Evolutionary conservation across 2,797 vertebrate species (phyloP).

Genomic region (Chelmon rostratus): DNA sequence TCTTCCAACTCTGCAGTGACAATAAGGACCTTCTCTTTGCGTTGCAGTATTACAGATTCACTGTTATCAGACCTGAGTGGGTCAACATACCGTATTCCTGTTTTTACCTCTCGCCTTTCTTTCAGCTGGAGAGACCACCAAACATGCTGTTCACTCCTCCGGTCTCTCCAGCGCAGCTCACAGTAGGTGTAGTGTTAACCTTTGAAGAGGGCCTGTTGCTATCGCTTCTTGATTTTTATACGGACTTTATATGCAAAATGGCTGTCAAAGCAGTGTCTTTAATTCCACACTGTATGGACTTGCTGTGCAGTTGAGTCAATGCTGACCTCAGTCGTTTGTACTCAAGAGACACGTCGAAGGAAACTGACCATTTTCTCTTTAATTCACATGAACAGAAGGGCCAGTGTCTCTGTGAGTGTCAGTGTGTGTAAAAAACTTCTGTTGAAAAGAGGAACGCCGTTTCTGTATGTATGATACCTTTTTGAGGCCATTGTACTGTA

Average conservation of each 20-base stretch:
- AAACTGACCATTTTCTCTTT: constrained; percentile 58
- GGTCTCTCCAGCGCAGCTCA: constrained; percentile 59
- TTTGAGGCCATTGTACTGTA: constrained; percentile 60
- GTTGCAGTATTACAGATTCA: constrained; percentile 51
- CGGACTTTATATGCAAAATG: constrained; percentile 81
- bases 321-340: constrained; percentile 69
- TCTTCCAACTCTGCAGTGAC: constrained; percentile 64
- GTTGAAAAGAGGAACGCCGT: constrained; percentile 60
- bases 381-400: constrained; percentile 57
- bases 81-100: constrained; percentile 62
- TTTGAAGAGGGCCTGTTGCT: constrained; percentile 61
- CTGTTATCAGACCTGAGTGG: constrained; percentile 66
- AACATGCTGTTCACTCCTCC: constrained; percentile 59
- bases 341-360: constrained; percentile 58
- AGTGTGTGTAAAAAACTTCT: constrained; percentile 56
- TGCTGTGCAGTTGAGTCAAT: constrained; percentile 51
- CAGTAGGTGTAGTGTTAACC: constrained; percentile 49
- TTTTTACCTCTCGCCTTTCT: constrained; percentile 75
- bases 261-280: constrained; percentile 61
- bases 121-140: constrained; percentile 62
- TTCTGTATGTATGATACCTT: constrained; percentile 68
- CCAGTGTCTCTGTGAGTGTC: constrained; percentile 64
- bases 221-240: constrained; percentile 70
- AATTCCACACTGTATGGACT: constrained; percentile 51
- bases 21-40: constrained; percentile 41